These are phyloP conservation scores for Calidris pygmaea DNA, from an alignment of 2,113 vertebrate genomes.

Conservation along the genomic window DNA sequence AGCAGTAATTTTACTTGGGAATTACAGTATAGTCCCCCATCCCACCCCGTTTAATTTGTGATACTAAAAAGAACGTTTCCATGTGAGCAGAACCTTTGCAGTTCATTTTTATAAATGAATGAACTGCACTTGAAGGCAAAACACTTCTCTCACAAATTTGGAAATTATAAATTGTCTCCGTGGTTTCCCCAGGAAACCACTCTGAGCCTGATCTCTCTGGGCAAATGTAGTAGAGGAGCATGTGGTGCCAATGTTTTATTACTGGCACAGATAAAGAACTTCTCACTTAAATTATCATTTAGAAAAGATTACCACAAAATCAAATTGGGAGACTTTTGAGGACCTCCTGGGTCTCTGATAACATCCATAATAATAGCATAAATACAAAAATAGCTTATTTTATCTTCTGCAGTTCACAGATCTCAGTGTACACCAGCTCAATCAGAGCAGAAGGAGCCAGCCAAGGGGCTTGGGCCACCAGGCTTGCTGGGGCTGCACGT, in stretches of 20 bases:
- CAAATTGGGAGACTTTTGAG: not conserved
- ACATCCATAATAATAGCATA: not conserved
- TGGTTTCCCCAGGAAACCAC: slow-evolving; percentile 8
- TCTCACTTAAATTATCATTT: not conserved
- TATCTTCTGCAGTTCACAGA: not conserved
- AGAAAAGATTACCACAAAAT: not conserved
- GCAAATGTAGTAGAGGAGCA: not conserved
- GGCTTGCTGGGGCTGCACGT: not conserved
- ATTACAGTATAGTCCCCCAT: accelerated
- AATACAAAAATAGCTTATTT: not conserved
- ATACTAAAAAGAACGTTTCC: not conserved
- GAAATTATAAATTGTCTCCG: not conserved
- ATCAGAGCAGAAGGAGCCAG: not conserved
- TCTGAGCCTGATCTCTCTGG: not conserved
- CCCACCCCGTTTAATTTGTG: not conserved
- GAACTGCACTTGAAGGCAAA: not conserved
- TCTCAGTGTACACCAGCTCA: accelerated
- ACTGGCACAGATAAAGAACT: not conserved
- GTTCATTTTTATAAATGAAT: slow-evolving; percentile 11
- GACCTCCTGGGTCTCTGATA: not conserved
- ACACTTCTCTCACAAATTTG: not conserved
- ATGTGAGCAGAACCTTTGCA: not conserved
- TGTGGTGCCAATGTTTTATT: not conserved
- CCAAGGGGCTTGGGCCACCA: not conserved
- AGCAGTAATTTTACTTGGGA: not conserved